phyloP scores from a whole-genome alignment of 2,888 invertebrate genomes.

The Cryptocephalus primarius region DNA sequence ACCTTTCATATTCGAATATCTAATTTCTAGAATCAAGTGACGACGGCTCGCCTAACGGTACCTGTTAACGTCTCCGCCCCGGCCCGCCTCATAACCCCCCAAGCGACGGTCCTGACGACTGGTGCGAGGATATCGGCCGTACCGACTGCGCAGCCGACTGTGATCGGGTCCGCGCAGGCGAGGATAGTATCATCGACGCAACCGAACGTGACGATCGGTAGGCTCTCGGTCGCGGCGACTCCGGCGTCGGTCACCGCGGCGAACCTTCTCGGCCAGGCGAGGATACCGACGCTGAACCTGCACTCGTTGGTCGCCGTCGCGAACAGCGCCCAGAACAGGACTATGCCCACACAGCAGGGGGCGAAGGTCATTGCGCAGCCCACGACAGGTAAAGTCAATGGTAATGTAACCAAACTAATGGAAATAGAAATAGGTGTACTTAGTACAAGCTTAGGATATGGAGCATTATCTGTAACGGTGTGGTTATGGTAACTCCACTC shows the following conservation, averaged over 20 bases:
- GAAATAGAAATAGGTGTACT: too few species aligned
- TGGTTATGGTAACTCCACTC: too few species aligned
- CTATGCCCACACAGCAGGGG: slow-evolving; percentile 25
- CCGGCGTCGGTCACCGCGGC: slow-evolving; percentile 20
- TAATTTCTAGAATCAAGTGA: slow-evolving; percentile 24
- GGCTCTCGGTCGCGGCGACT: slow-evolving; percentile 24
- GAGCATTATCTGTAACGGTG: too few species aligned
- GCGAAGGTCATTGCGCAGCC: slow-evolving; percentile 36
- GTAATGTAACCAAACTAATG: too few species aligned
- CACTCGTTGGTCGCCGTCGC: slow-evolving; percentile 31
- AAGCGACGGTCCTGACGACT: slow-evolving; percentile 30
- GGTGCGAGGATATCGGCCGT: slow-evolving; percentile 29
- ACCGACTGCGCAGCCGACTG: slow-evolving; percentile 21
- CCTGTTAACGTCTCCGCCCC: slow-evolving; percentile 26
- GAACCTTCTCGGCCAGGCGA: slow-evolving; percentile 26
- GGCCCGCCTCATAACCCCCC: slow-evolving; percentile 28
- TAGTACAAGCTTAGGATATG: too few species aligned
- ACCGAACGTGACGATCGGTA: slow-evolving; percentile 25
- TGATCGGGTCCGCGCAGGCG: slow-evolving; percentile 18
- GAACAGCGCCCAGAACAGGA: slow-evolving; percentile 24
- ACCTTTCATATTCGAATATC: too few species aligned
- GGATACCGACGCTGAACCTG: slow-evolving; percentile 30
- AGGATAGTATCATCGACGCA: slow-evolving; percentile 28
- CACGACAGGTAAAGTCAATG: slow-evolving; percentile 30
- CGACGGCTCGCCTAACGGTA: slow-evolving; percentile 29